Percentiles rank a stretch among this genome's conserved stretches.
phyloP scores from a whole-genome alignment of 1,140 invertebrate species.

The Rhizoglyphus robini region DNA sequence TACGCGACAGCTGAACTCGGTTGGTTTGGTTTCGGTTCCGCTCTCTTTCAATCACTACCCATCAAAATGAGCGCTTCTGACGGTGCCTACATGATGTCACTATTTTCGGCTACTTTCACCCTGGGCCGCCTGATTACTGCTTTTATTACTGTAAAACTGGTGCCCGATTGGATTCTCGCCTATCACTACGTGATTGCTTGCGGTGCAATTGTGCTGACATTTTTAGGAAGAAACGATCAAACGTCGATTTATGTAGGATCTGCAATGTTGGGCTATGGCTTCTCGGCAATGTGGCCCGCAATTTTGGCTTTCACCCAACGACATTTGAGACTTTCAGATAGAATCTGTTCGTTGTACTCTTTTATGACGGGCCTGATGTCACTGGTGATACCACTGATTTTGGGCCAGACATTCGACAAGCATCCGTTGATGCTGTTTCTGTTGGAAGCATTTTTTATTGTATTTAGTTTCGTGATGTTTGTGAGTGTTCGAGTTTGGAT shows the following conservation, averaged over 20 bases:
- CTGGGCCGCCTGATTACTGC: background rate
- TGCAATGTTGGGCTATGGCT: background rate
- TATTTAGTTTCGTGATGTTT: background rate
- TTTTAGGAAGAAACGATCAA: background rate
- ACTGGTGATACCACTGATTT: background rate
- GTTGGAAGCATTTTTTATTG: background rate
- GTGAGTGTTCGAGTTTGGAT: background rate
- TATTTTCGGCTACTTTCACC: background rate
- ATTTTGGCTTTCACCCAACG: background rate
- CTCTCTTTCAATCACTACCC: background rate
- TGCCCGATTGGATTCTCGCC: background rate
- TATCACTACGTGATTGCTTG: slow-evolving; percentile 3
- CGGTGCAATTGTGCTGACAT: background rate
- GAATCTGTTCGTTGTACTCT: background rate
- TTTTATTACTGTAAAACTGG: background rate
- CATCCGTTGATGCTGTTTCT: background rate
- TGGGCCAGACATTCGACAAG: background rate
- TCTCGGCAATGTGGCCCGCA: background rate
- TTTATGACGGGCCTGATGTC: background rate
- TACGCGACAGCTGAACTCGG: background rate
- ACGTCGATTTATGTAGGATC: background rate
- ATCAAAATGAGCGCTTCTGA: background rate
- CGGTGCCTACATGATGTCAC: background rate
- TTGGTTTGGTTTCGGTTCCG: background rate
- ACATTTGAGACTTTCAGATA: background rate